These are phyloP conservation scores for Drosophila sordidula DNA, from an alignment of 2,888 invertebrate species.

Conservation along the genomic window DNA sequence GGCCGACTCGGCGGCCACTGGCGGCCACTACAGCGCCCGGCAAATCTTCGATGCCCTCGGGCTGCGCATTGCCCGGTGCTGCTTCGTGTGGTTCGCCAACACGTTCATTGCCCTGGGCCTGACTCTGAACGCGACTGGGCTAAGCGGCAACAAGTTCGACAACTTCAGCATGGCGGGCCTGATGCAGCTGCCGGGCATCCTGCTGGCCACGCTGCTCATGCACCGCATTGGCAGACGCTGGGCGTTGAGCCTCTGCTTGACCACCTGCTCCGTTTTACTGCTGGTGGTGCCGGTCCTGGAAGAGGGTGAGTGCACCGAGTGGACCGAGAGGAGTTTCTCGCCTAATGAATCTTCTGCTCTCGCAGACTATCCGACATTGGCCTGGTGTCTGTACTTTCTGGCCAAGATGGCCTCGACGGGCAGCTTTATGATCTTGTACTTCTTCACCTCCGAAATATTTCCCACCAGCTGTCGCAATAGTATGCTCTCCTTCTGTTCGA, in stretches of 20 bases:
- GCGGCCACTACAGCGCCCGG: constrained; percentile 54
- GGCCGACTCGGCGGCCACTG: constrained; percentile 17
- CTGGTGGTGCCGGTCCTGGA: constrained; percentile 63
- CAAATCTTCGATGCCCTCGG: constrained; percentile 67
- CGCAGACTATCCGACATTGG: constrained; percentile 85
- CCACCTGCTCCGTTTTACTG: constrained; percentile 86
- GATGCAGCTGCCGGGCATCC: constrained; percentile 90
- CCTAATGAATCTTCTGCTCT: neutral
- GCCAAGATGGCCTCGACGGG: constrained; percentile 89
- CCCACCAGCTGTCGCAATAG: constrained; percentile 89
- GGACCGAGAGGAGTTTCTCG: too few species aligned
- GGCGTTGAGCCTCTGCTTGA: constrained; percentile 87
- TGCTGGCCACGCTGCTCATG: constrained; percentile 87
- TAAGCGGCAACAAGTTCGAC: constrained; percentile 90
- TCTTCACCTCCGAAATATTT: constrained; percentile 90
- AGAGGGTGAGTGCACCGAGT: constrained; percentile 30
- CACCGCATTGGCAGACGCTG: constrained; percentile 88
- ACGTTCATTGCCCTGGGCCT: constrained; percentile 92
- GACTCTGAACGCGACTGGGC: constrained; percentile 90
- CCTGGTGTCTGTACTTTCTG: constrained; percentile 85
- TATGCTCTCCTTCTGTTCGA: constrained; percentile 88
- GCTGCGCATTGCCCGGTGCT: constrained; percentile 86
- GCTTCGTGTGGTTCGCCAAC: constrained; percentile 91
- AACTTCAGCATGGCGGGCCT: constrained; percentile 88
- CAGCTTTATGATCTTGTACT: constrained; percentile 88